A percentile compares a stretch with the other conserved stretches of the same genome.
These are phyloP conservation scores for Etheostoma cragini DNA, from an alignment of 2,113 vertebrate genomes.

Conservation along the genomic window DNA sequence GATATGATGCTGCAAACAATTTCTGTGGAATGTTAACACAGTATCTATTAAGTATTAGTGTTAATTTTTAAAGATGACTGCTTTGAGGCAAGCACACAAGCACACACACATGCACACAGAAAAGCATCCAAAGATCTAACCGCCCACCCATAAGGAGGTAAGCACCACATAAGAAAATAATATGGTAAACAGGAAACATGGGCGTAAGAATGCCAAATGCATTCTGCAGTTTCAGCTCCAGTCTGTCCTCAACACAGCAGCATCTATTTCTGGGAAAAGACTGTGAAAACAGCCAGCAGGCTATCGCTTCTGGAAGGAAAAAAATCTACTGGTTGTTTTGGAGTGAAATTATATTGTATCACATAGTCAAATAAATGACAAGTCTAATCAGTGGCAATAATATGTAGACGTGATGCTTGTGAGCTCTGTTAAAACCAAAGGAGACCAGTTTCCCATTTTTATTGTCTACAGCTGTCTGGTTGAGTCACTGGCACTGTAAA, in stretches of 20 bases:
- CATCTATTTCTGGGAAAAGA: constrained; percentile 76
- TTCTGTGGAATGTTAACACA: background rate
- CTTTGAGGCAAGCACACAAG: constrained; percentile 2
- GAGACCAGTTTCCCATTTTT: constrained; percentile 54
- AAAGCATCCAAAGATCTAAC: constrained; percentile 53
- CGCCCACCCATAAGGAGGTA: constrained; percentile 66
- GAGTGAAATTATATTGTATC: constrained; percentile 40
- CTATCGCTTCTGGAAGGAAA: constrained; percentile 31
- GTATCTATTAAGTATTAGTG: background rate
- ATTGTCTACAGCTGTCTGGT: constrained; percentile 65
- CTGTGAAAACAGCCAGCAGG: constrained; percentile 60
- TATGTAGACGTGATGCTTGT: constrained; percentile 54
- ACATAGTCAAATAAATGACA: constrained; percentile 61
- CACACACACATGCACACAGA: constrained; percentile 13
- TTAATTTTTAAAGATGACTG: background rate
- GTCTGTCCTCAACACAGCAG: constrained; percentile 58
- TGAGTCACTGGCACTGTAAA: constrained; percentile 56
- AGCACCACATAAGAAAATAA: constrained; percentile 71
- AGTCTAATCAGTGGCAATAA: constrained; percentile 54
- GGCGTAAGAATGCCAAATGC: constrained; percentile 76
- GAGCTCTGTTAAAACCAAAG: constrained; percentile 51
- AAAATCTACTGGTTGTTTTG: constrained; percentile 17
- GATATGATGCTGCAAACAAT: constrained; percentile 20
- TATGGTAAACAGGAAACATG: constrained; percentile 82
- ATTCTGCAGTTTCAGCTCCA: constrained; percentile 72